Evolutionary conservation across 1,140 invertebrate genomes (phyloP).

Genomic region (Geopemphigus sp.): DNA sequence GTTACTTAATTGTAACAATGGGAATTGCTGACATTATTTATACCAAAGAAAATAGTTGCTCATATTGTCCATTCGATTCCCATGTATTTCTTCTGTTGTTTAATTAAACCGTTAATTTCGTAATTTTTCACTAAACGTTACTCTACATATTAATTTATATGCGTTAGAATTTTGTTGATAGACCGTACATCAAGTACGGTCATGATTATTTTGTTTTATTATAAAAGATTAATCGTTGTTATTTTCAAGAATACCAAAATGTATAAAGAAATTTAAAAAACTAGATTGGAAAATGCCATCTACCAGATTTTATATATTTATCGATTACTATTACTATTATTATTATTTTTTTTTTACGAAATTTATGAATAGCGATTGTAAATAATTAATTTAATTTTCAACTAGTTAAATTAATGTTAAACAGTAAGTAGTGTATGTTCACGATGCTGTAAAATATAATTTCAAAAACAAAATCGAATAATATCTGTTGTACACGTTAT

Average conservation of each 20-base stretch:
- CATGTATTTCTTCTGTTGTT: conserved; percentile 18
- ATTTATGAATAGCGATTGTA: conserved; percentile 34
- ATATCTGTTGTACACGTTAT: conserved; percentile 41
- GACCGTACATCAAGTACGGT: background rate
- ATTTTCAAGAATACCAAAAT: conserved; percentile 9
- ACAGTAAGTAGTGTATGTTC: conserved; percentile 36
- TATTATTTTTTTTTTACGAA: conserved; percentile 32
- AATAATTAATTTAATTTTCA: conserved; percentile 33
- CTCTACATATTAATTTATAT: conserved; percentile 18
- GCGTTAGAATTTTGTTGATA: conserved; percentile 16
- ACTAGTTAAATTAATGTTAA: conserved; percentile 46
- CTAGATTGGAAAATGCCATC: background rate
- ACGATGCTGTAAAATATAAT: conserved; percentile 25
- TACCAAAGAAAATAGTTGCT: conserved; percentile 48
- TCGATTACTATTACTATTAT: conserved; percentile 23
- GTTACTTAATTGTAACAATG: conserved; percentile 24
- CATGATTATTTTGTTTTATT: conserved; percentile 39
- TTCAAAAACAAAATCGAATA: conserved; percentile 11
- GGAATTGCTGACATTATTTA: conserved; percentile 37
- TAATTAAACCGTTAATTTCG: conserved; percentile 14
- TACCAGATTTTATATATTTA: conserved; percentile 41
- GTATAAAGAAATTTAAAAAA: conserved; percentile 8
- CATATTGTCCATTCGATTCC: conserved; percentile 22
- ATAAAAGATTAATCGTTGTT: conserved; percentile 18
- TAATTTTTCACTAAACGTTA: conserved; percentile 21